Evolutionary conservation across 2,113 vertebrate genomes (phyloP).

Genomic region (Brachypteracias leptosomus): DNA sequence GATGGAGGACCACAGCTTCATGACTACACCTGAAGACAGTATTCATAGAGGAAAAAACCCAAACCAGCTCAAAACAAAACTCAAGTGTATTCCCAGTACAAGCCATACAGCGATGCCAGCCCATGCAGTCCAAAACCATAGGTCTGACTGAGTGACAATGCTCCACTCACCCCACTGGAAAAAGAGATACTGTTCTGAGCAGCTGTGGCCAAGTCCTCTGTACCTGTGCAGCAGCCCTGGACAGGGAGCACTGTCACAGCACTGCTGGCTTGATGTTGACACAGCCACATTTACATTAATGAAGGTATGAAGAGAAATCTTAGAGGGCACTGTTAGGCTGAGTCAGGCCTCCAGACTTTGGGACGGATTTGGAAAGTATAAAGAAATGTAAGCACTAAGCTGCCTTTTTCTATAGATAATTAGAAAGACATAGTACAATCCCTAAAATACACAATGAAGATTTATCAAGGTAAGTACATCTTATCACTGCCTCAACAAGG

Average conservation of each 20-base stretch:
- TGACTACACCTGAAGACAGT: background rate
- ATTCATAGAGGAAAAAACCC: background rate
- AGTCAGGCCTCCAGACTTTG: background rate
- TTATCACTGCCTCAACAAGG: background rate
- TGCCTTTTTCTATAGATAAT: background rate
- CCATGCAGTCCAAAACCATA: background rate
- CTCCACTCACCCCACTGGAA: background rate
- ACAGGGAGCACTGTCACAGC: background rate
- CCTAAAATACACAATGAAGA: background rate
- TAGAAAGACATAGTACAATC: background rate
- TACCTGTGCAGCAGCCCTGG: background rate
- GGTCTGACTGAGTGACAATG: background rate
- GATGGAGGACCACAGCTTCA: background rate
- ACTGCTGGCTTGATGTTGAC: background rate
- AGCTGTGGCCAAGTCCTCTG: background rate
- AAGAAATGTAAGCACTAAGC: background rate
- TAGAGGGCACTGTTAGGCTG: background rate
- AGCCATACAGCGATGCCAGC: fast-evolving
- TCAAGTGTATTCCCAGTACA: background rate
- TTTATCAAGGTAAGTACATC: background rate
- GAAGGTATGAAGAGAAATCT: background rate
- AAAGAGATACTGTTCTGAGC: background rate
- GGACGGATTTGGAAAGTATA: background rate
- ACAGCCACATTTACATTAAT: background rate
- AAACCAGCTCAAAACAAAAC: background rate